Conservation (phyloP, 2,797 vertebrate genomes). For the Poeciliopsis infans region DNA sequence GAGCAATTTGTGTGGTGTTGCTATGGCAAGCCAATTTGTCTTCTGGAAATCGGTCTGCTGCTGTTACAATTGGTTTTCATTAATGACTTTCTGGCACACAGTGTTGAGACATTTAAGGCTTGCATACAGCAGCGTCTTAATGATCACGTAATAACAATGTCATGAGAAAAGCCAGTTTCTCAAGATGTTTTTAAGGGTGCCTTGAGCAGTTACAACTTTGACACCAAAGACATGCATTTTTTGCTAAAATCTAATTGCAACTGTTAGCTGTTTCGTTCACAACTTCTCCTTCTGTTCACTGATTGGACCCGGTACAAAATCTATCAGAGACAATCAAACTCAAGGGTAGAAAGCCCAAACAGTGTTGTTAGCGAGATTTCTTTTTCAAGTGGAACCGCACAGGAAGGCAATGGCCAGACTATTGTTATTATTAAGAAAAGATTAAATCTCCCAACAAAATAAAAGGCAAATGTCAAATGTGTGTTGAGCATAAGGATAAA, state of each 20-base stretch:
- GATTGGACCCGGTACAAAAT: too few relatives aligned
- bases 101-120: background rate
- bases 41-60: slow-evolving; percentile 12
- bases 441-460: background rate
- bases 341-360: too few relatives aligned
- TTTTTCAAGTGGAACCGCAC: too few relatives aligned
- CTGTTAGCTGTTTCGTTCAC: background rate
- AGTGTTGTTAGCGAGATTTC: too few relatives aligned
- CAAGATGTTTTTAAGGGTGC: background rate
- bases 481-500: background rate
- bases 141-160: background rate
- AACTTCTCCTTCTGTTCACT: background rate
- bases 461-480: background rate
- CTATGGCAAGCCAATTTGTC: slow-evolving; percentile 9
- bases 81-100: background rate
- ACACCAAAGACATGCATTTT: background rate
- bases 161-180: background rate
- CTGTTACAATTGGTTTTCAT: slow-evolving; percentile 9
- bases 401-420: too few relatives aligned
- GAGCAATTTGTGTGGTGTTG: background rate
- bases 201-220: background rate
- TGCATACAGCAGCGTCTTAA: background rate
- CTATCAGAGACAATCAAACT: too few relatives aligned
- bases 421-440: slow-evolving; percentile 3
- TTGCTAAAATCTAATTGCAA: background rate